Base-by-base conservation (phyloP, 2,113 vertebrate genomes). In the Paralichthys olivaceus region DNA sequence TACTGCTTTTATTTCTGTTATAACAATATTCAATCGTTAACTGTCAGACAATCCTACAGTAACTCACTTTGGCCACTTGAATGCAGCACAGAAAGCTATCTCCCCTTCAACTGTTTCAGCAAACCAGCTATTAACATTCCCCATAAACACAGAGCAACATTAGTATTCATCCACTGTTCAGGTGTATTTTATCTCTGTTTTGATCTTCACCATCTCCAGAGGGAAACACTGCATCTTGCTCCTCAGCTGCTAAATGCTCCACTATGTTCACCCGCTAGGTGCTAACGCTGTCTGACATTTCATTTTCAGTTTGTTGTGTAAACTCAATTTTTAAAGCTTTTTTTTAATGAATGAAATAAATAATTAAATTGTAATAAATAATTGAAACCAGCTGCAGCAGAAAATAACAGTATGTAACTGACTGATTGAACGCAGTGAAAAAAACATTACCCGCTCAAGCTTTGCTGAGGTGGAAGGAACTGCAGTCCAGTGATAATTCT, bases 401-500 rank as follows among this genome's bases (percentile, higher is more conserved):
- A n/a, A 66, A 53, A 4, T 4, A 66, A 51, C 8, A 22, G 40
- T 15, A 29, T 47, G n/a, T 22, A 15, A 17, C 26, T 37, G 8
- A 25, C 47, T 51, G 14, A 47, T 19, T 19, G 45, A 49, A 49
- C 4, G 19, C 45, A 49, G 17, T 19, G 45, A 49, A 49, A 49
- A 40, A 47, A 47, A 5, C 5, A 4, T 5, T 47, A 4, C 11
- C 7, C 40, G 28, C 67, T 69, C 59, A 60, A 32, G 14, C 17
- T 53, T 34, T n/a, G 15, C 4, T 7, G 22, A 11, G 29, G 47
- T 53, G 22, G 37, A 56, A 9, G 29, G 7, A 69, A 28, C 47
- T n/a, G 32, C 11, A 20, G 45, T 37, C 29, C n/a, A 3, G 4
- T 72, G 32, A 61, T 72, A 26, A 72, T 72, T 62, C 25, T 57